phyloP scores from a whole-genome alignment of 2,797 vertebrate genomes.

The Ammospiza maritima region DNA sequence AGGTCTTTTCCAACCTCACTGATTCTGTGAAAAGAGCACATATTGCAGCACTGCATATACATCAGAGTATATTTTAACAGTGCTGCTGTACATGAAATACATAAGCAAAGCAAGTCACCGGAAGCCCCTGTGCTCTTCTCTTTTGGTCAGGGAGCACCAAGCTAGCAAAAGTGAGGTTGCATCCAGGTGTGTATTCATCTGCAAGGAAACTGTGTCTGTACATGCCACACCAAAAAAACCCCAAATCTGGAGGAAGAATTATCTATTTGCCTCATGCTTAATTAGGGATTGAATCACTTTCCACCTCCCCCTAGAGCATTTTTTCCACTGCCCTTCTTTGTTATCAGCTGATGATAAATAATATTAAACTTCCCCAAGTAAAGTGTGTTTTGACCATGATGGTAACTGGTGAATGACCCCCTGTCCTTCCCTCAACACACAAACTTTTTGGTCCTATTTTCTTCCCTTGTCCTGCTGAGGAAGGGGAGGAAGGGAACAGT shows the following conservation, averaged over 20 bases:
- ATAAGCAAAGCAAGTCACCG: not conserved
- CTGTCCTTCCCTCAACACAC: not conserved
- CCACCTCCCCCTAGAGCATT: not conserved
- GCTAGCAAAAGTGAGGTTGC: not conserved
- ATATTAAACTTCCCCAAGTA: not conserved
- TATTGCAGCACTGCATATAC: not conserved
- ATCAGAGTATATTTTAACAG: not conserved
- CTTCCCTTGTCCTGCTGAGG: not conserved
- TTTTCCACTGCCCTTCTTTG: not conserved
- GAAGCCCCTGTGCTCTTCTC: not conserved
- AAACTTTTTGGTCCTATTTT: not conserved
- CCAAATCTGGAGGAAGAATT: not conserved
- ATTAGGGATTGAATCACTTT: not conserved
- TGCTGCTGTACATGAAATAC: not conserved
- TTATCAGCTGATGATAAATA: not conserved
- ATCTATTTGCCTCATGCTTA: not conserved
- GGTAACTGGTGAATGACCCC: not conserved
- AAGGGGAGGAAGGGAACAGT: not conserved
- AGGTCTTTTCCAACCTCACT: not conserved
- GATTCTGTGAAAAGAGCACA: not conserved
- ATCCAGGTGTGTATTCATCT: not conserved
- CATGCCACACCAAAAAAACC: fast-evolving
- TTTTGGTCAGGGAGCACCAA: not conserved
- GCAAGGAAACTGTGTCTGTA: not conserved
- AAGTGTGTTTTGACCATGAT: not conserved